These are phyloP conservation scores for rat (Rattus norvegicus) DNA, from an alignment of 2,113 vertebrate species.

Conservation along the genomic window GRCr8 NC_086024.1:109947001-109947500, in stretches of 20 bases:
- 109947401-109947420: background rate
- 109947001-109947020: background rate
- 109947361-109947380: background rate
- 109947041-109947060: background rate
- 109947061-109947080: background rate
- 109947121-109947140: background rate
- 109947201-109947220: background rate
- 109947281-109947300: background rate
- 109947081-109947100: background rate
- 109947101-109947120: rapidly evolving
- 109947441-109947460: background rate
- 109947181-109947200: background rate
- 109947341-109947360: background rate
- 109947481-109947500: background rate
- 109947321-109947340: background rate
- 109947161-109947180: background rate
- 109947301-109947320: background rate
- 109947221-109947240: background rate
- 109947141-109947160: background rate
- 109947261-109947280: background rate
- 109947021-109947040: background rate
- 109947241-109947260: background rate
- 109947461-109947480: background rate
- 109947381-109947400: background rate
- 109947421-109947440: background rate